Evolutionary conservation across 2,797 vertebrate species (phyloP).

Genomic region (Psittacula derbiana): DNA sequence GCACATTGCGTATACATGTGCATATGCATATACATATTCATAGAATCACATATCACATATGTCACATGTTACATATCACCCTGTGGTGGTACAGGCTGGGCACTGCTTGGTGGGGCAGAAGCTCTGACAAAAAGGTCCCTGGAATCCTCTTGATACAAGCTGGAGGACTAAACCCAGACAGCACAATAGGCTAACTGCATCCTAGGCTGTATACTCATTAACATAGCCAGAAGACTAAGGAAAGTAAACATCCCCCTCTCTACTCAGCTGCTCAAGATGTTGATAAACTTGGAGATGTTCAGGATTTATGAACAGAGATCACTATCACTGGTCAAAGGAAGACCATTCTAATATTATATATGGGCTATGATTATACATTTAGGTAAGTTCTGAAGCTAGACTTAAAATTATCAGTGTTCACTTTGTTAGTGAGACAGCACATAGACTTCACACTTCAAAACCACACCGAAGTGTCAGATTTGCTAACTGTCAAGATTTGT

Average conservation of each 20-base stretch:
- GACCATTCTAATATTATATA: not conserved
- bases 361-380: not conserved
- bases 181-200: accelerated
- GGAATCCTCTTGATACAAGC: not conserved
- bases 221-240: not conserved
- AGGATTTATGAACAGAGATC: not conserved
- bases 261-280: not conserved
- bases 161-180: not conserved
- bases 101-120: not conserved
- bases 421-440: not conserved
- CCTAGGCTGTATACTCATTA: accelerated
- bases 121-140: not conserved
- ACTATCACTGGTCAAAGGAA: not conserved
- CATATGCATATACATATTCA: not conserved
- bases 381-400: not conserved
- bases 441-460: not conserved
- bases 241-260: not conserved
- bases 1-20: not conserved
- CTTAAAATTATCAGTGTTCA: not conserved
- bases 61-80: not conserved
- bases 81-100: not conserved
- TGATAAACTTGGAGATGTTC: not conserved
- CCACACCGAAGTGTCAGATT: not conserved
- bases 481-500: not conserved
- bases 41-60: not conserved